Evolutionary conservation across 2,888 invertebrate genomes (phyloP), one percentile per base, ranked within the genome.

Genomic region (Caenorhabditis auriculariae): DNA sequence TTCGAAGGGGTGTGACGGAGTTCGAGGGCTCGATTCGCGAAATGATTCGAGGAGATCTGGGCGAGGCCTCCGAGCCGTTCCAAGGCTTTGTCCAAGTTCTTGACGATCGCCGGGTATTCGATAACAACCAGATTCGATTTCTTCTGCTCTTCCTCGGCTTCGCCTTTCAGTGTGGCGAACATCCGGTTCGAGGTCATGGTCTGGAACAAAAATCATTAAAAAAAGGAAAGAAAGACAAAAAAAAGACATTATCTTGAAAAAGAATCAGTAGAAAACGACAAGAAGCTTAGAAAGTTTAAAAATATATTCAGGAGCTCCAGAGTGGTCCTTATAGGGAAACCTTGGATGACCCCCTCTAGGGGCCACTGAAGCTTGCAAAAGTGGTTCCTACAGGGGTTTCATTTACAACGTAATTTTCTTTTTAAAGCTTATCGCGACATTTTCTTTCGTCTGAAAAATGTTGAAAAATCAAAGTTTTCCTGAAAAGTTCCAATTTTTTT

Each of bases 101-200:
- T 68, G 29, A 81, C 65, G 21, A 81, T 66, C 27, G 75, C 80
- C 9, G 81, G 81, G 56, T 79, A 78, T 26, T 72, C 66, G 43
- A 78, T 66, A 2, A 77, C 47, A 9, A 75, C 60, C n/a, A 74
- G 53, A 17, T 53, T 53, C 17, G 38, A 39, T 28, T 32, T 24
- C 28, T 53, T 44, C 15, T 17, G 43, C 19, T 9, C 60, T 6
- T 50, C 27, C 17, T 39, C 17, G 4, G 47, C 52, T 15, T 39
- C 48, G 21, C 46, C n/a, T 15, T 57, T 27, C 9, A 29, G 23
- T 7, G 28, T 23, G 1, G n/a, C 26, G 37, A 54, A 47, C 54
- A 54, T 54, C 47, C 35, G 52, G 12, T 43, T 27, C 5, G 9
- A 26, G 19, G 24, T 7, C 15, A 17, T 7, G 3, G n/a, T 12